These are phyloP conservation scores for Perca flavescens DNA, from an alignment of 2,113 vertebrate species.

Conservation along the genomic window DNA sequence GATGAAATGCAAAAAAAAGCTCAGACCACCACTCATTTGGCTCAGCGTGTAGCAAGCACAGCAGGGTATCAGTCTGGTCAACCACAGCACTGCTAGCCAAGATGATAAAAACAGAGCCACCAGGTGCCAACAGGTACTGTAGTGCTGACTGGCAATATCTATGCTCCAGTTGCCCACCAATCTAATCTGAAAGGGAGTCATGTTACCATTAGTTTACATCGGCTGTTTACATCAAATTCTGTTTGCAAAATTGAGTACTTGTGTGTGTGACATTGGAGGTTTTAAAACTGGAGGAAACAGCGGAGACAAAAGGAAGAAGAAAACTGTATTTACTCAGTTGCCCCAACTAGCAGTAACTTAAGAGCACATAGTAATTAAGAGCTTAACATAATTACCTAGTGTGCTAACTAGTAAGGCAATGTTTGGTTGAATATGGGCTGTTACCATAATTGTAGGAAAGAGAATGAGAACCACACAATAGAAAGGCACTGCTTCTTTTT, in stretches of 20 bases:
- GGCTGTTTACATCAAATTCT: not conserved
- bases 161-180: not conserved
- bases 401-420: conserved; percentile 2
- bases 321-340: not conserved
- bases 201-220: not conserved
- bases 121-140: conserved; percentile 45
- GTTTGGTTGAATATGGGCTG: conserved; percentile 21
- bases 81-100: conserved; percentile 29
- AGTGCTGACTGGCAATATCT: conserved; percentile 36
- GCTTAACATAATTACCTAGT: conserved; percentile 40
- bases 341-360: conserved; percentile 27
- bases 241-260: not conserved
- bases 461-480: not conserved
- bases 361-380: conserved; percentile 34
- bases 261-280: not conserved
- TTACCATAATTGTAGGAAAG: conserved; percentile 4
- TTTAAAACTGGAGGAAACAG: not conserved
- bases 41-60: conserved; percentile 31
- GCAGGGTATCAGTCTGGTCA: conserved; percentile 47
- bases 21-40: conserved; percentile 41
- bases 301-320: not conserved
- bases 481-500: not conserved
- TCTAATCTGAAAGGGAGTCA: not conserved
- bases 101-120: conserved; percentile 48
- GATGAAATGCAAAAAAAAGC: conserved; percentile 52